These are phyloP conservation scores for Schizopygopsis malacanthus DNA, from an alignment of 2,797 vertebrate species.

Conservation along the genomic window DNA sequence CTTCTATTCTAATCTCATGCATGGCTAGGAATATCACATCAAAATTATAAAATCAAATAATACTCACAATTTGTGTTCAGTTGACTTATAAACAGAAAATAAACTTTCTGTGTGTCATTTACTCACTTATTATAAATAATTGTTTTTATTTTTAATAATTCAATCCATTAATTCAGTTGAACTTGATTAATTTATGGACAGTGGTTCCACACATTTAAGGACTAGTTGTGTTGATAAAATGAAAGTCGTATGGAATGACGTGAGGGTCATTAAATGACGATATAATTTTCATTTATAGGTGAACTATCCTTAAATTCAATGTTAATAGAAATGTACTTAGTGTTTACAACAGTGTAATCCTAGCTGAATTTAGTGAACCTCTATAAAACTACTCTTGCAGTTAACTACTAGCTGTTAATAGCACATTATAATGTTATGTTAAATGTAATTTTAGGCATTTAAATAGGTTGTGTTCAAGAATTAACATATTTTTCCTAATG, in stretches of 20 bases:
- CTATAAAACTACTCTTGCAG: neutral
- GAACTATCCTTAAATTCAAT: no score
- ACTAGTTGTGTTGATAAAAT: neutral
- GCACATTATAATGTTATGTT: neutral
- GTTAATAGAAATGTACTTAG: no score
- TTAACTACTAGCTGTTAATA: neutral
- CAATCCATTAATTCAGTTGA: neutral
- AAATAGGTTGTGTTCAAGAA: neutral
- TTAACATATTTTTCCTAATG: neutral
- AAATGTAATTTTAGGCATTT: neutral
- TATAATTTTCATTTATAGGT: neutral
- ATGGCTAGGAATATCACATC: slow-evolving; percentile 32
- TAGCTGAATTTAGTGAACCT: neutral
- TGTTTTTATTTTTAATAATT: neutral
- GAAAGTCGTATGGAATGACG: neutral
- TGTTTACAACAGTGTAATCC: neutral
- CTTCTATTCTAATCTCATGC: slow-evolving; percentile 24
- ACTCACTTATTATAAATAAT: neutral
- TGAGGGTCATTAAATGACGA: neutral
- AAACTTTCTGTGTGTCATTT: neutral
- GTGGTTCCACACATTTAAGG: neutral
- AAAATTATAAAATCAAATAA: neutral
- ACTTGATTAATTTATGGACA: neutral
- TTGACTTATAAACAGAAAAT: neutral
- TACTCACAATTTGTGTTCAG: slow-evolving; percentile 7